Evolutionary conservation across 2,888 invertebrate species (phyloP), one percentile per base, ranked within the genome.

Genomic region (Itoplectis maculator): DNA sequence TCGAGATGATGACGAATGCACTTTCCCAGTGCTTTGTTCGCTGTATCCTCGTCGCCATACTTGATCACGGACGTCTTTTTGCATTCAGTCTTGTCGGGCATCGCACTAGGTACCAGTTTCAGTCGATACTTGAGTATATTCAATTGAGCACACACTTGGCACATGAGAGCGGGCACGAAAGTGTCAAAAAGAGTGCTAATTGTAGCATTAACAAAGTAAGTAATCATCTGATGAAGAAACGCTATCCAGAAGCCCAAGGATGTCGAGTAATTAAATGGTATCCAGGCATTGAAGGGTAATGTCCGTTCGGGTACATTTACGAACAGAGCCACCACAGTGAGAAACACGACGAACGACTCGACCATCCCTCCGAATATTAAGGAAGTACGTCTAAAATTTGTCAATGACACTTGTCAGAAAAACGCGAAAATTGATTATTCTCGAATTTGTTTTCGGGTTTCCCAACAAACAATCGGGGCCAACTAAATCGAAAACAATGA

Each of bases 231-330:
- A 65, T 72, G 54, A 40, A 54, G 20, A n/a, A 40, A 72, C 18
- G 45, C 59, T 13, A 59, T 42, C 59, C 45, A 72, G 20, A 35
- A 72, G 6, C 72, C 72, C 2, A 40, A 5, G n/a, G 7, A 9
- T 29, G 54, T 40, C 11, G 56, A 23, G 8, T 56, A 37, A 37
- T 72, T 15, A 40, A 72, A 72, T 18, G 72, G 72, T 29, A 56
- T 15, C 20, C 29, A 59, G 6, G 56, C 72, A 15, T 72, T 56
- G 42, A 51, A 13, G 20, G 72, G 56, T 23, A 72, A n/a, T 8
- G 7, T 59, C 40, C 59, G 42, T 72, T 72, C 15, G 37, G 72
- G 72, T 4, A 59, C 40, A 20, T 65, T 45, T 65, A 6, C 8
- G 37, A 61, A 15, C 15, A 61, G 9, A 37, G n/a, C 35, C 3